Conservation (phyloP, 2,888 invertebrate species). For the Nysson spinosus region DNA sequence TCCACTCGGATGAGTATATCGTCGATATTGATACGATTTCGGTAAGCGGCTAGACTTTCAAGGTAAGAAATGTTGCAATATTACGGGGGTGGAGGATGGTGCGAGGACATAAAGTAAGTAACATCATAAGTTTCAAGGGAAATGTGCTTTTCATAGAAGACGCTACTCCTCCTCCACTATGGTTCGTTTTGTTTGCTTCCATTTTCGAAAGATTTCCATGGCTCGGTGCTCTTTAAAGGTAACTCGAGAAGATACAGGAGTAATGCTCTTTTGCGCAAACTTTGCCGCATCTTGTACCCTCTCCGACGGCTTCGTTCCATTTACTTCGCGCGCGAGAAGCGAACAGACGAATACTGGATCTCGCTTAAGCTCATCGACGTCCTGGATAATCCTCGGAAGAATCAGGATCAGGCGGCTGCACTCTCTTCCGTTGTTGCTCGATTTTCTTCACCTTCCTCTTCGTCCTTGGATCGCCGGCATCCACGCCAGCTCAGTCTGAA, state of each 20-base stretch:
- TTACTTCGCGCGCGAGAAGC: constrained; percentile 1
- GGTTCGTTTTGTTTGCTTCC: not conserved
- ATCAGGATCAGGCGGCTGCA: constrained; percentile 9
- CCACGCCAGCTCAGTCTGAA: too few relatives aligned
- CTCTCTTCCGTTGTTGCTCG: constrained; percentile 2
- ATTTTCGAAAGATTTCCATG: not conserved
- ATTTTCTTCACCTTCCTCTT: too few relatives aligned
- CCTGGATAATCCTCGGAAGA: constrained; percentile 25
- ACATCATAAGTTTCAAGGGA: too few relatives aligned
- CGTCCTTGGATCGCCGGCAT: too few relatives aligned
- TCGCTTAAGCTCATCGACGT: constrained; percentile 20
- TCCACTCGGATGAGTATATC: too few relatives aligned
- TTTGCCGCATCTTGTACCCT: not conserved
- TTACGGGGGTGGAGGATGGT: too few relatives aligned
- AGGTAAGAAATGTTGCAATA: too few relatives aligned
- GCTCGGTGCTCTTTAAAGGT: not conserved
- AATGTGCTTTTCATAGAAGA: too few relatives aligned
- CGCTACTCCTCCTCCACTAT: too few relatives aligned
- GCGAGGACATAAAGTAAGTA: too few relatives aligned
- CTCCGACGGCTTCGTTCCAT: constrained; percentile 7
- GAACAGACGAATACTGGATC: constrained; percentile 20
- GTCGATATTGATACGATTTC: too few relatives aligned
- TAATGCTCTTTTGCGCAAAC: constrained; percentile 16
- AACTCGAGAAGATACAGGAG: constrained; percentile 6
- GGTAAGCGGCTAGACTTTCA: too few relatives aligned